These are phyloP conservation scores for Pogona vitticeps DNA, from an alignment of 2,113 vertebrate genomes.

Conservation along the genomic window DNA sequence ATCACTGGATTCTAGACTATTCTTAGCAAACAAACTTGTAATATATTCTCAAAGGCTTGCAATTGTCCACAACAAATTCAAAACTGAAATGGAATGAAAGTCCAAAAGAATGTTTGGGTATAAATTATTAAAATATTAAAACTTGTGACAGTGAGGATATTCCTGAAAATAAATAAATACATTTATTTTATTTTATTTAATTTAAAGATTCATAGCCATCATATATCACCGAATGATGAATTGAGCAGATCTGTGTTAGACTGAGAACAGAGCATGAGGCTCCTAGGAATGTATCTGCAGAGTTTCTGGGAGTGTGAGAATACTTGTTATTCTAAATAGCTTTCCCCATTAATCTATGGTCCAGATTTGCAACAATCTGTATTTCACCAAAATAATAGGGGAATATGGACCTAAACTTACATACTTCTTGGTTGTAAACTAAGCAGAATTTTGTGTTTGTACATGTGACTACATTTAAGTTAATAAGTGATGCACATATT, in stretches of 20 bases:
- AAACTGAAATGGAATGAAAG: not conserved
- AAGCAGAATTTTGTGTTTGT: conserved; percentile 11
- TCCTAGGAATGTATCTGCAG: conserved; percentile 42
- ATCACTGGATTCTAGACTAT: not conserved
- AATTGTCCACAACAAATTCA: not conserved
- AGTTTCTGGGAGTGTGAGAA: conserved; percentile 43
- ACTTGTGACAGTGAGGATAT: no score
- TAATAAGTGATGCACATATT: conserved; percentile 2
- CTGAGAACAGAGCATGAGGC: conserved; percentile 39
- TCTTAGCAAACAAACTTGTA: not conserved
- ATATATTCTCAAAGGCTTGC: no score
- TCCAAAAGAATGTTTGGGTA: not conserved
- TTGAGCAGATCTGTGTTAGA: conserved; percentile 21
- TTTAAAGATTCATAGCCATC: no score
- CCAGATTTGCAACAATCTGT: not conserved
- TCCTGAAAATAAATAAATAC: no score
- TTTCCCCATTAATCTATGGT: conserved; percentile 9
- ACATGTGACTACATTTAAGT: conserved; percentile 25
- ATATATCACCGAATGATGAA: not conserved
- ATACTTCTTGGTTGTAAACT: not conserved
- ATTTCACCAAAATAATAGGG: not conserved
- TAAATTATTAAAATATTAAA: not conserved
- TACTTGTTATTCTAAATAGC: conserved; percentile 26
- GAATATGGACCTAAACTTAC: not conserved
- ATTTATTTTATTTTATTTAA: not conserved